Evolutionary conservation across 2,888 invertebrate genomes (phyloP).

Genomic region (Apantesis nais): DNA sequence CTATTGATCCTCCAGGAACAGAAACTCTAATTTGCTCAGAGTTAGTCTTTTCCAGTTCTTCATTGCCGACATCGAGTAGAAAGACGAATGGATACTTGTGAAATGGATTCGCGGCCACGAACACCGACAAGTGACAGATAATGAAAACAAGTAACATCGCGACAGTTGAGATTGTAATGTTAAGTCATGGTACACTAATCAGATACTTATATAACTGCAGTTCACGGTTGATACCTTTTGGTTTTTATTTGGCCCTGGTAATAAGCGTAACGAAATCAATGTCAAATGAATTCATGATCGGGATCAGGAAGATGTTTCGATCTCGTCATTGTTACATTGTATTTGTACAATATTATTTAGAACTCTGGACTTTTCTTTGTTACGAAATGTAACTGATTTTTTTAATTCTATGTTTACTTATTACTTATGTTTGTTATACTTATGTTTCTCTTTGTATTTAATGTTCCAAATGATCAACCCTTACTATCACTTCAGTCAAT

Average conservation of each 20-base stretch:
- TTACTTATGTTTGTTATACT: no score
- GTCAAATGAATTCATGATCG: constrained; percentile 59
- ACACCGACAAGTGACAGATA: constrained; percentile 51
- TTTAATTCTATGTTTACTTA: not conserved
- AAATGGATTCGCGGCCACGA: constrained; percentile 66
- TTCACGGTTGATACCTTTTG: constrained; percentile 70
- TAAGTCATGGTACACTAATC: constrained; percentile 69
- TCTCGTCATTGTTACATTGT: constrained; percentile 37
- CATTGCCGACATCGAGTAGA: constrained; percentile 78
- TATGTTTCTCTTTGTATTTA: not conserved
- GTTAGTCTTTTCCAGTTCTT: constrained; percentile 73
- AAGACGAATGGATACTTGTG: constrained; percentile 79
- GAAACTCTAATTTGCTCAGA: constrained; percentile 76
- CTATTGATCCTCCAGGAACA: constrained; percentile 75
- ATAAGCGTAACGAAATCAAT: constrained; percentile 67
- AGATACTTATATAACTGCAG: constrained; percentile 74
- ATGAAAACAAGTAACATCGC: constrained; percentile 68
- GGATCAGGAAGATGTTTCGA: constrained; percentile 57
- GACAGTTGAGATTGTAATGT: constrained; percentile 57
- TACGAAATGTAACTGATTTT: constrained; percentile 1
- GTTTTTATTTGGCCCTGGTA: constrained; percentile 75
- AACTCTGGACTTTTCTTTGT: constrained; percentile 17
- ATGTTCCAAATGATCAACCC: not conserved
- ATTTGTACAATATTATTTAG: constrained; percentile 23
- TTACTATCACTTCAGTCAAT: no score